Base-by-base conservation (phyloP, 2,888 invertebrate genomes). In the Thyatira batis region DNA sequence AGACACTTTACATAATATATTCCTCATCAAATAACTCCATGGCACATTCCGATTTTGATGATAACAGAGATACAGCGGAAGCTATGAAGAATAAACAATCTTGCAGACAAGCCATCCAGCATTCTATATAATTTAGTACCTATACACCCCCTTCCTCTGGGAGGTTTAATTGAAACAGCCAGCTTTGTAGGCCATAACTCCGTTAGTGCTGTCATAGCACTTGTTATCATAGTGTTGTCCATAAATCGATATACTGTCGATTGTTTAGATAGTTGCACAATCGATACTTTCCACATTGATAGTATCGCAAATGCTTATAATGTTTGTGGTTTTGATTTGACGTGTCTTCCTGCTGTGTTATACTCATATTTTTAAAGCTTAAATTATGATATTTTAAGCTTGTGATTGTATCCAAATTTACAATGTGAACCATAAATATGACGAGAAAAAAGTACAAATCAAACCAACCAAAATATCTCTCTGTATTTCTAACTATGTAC, bases 151-250 rank as follows among this genome's bases (percentile, higher is more conserved):
- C 58, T 61, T 68, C 65, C 62, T 61, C 53, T 52, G 52, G 11
- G 55, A 58, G 50, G 53, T 57, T 76, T 81, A 82, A 83, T 84
- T 82, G 82, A 83, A 82, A 82, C 77, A 65, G 71, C 75, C 68
- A 61, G 72, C 64, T 77, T 73, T 74, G 75, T 76, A 69, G 68
- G 60, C 63, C 76, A 73, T 82, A 80, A 79, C 78, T 82, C 78
- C 78, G 76, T 73, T 74, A 75, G 13, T 39, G 5, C 45, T n/a
- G 20, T 45, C 45, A 45, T 45, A 20, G 45, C 39, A 39, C 39
- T 39, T 39, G 39, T 39, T 39, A 39, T 45, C 45, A 45, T 20
- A 45, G 45, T 23, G 20, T n/a, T 45, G 45, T 20, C n/a, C n/a
- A 20, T 21, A 33, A 45, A 6, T 20, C 45, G 30, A 28, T 33